Percentiles rank a stretch among this genome's conserved stretches.
Evolutionary conservation across 2,888 invertebrate species (phyloP).

Genomic region (Eupithecia dodoneata): DNA sequence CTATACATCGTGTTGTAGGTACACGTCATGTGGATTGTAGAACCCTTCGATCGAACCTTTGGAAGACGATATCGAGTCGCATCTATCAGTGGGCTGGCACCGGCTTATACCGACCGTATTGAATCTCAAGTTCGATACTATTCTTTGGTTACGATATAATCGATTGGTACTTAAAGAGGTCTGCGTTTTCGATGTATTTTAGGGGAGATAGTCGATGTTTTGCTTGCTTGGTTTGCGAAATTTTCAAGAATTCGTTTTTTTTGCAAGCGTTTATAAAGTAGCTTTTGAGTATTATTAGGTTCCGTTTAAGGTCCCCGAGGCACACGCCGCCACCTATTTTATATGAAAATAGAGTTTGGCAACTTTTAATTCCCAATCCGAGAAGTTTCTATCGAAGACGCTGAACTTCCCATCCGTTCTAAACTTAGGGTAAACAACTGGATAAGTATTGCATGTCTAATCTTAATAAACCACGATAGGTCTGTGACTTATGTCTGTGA

Average conservation of each 20-base stretch:
- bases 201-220: neutral
- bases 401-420: constrained; percentile 28
- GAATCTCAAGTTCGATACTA: constrained; percentile 38
- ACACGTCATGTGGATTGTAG: neutral
- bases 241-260: neutral
- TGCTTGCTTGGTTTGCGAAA: neutral
- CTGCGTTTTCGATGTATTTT: neutral
- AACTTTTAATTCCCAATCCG: constrained; percentile 39
- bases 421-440: constrained; percentile 9
- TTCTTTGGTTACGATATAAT: constrained; percentile 18
- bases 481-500: too few relatives aligned
- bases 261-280: too few relatives aligned
- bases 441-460: neutral
- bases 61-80: constrained; percentile 2
- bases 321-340: too few relatives aligned
- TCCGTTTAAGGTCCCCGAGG: too few relatives aligned
- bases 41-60: constrained; percentile 1
- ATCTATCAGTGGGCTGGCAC: constrained; percentile 54
- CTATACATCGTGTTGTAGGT: too few relatives aligned
- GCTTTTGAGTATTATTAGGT: too few relatives aligned
- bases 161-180: constrained; percentile 2
- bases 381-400: constrained; percentile 37
- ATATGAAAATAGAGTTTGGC: neutral
- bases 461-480: neutral
- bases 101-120: constrained; percentile 45